Conservation (phyloP, 1,140 invertebrate species). For the Drosophila trapezifrons region DNA sequence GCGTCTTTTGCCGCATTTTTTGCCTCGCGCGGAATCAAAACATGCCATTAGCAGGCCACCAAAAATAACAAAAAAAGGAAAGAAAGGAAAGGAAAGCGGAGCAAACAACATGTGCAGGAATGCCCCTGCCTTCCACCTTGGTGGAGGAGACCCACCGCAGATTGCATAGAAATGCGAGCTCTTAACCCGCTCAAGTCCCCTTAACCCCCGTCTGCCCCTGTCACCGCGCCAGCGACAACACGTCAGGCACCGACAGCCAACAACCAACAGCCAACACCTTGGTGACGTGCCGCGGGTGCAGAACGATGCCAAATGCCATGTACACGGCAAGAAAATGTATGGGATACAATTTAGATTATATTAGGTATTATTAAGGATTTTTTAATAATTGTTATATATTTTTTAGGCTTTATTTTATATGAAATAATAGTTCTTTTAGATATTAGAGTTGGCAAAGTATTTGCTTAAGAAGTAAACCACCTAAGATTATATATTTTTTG, state of each 20-base stretch:
- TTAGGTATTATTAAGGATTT: background rate
- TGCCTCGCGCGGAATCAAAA: constrained; percentile 64
- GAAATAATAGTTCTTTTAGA: no score
- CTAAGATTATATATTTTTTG: background rate
- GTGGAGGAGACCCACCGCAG: no score
- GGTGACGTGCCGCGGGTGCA: constrained; percentile 37
- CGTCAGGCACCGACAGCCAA: constrained; percentile 15
- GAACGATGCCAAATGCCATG: constrained; percentile 12
- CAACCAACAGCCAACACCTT: constrained; percentile 29
- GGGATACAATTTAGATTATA: no score
- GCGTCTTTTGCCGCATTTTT: constrained; percentile 16
- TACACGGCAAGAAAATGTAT: no score
- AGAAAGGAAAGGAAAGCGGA: constrained; percentile 2
- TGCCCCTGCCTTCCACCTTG: background rate
- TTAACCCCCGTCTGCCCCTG: background rate
- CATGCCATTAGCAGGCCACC: constrained; percentile 65
- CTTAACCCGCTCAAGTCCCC: constrained; percentile 6
- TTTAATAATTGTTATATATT: background rate
- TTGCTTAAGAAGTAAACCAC: no score
- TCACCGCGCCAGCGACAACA: constrained; percentile 19
- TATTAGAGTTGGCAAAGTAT: no score
- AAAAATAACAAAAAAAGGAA: constrained; percentile 11
- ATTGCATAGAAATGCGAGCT: constrained; percentile 38
- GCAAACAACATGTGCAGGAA: constrained; percentile 41
- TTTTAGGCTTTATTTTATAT: no score